Evolutionary conservation across 2,113 vertebrate species (phyloP).

Genomic region (Anoplopoma fimbria): DNA sequence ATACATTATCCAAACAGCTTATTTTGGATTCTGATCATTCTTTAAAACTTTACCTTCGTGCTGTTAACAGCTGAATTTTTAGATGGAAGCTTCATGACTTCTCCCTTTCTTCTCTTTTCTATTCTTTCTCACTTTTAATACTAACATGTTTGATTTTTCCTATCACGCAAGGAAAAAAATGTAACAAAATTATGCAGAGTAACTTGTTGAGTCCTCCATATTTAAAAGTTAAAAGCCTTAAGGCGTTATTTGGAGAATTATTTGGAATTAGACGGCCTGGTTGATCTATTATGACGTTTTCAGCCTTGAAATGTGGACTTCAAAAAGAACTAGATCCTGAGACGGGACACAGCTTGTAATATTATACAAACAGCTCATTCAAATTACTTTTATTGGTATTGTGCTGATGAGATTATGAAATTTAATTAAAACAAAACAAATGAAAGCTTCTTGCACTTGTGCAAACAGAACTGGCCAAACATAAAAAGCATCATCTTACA

Average conservation of each 20-base stretch:
- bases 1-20: not conserved
- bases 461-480: not conserved
- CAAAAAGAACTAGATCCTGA: not conserved
- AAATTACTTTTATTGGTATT: slow-evolving; percentile 2
- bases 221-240: slow-evolving; percentile 3
- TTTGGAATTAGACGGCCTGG: not conserved
- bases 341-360: not conserved
- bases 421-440: slow-evolving; percentile 25
- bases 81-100: not conserved
- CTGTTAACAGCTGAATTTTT: not conserved
- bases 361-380: slow-evolving; percentile 3
- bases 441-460: not conserved
- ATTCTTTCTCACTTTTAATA: slow-evolving; percentile 20
- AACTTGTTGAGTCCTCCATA: slow-evolving; percentile 19
- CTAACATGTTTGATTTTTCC: slow-evolving; percentile 2
- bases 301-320: slow-evolving; percentile 5
- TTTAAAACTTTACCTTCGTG: slow-evolving; percentile 11
- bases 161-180: not conserved
- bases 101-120: not conserved
- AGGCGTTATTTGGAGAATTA: not conserved
- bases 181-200: not conserved
- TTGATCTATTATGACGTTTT: slow-evolving; percentile 1
- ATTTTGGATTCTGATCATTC: slow-evolving; percentile 15
- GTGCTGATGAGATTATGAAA: not conserved
- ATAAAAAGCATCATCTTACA: not conserved